Conservation (phyloP, 2,797 vertebrate species). For the Scolopax rusticola region DNA sequence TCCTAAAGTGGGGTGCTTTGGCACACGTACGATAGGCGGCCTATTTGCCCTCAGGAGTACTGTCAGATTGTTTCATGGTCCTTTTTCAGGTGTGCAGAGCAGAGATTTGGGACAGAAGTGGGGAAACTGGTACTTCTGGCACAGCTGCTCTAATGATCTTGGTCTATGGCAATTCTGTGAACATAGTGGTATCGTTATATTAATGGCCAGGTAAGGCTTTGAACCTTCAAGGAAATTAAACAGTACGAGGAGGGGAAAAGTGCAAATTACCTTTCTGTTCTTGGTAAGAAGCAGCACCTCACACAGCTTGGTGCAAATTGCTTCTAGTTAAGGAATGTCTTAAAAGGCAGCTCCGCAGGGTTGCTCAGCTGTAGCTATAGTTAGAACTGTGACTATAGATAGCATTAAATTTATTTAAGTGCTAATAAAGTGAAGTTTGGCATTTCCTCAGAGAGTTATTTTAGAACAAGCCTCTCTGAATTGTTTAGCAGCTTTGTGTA, state of each 20-base stretch:
- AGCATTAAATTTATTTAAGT: slow-evolving; percentile 56
- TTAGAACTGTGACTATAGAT: slow-evolving; percentile 57
- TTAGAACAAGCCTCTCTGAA: slow-evolving; percentile 24
- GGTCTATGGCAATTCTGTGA: neutral
- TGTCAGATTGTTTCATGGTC: neutral
- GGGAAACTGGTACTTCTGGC: neutral
- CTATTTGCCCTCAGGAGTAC: neutral
- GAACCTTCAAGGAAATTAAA: slow-evolving; percentile 52
- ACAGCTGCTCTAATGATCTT: neutral
- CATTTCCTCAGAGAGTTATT: slow-evolving; percentile 24
- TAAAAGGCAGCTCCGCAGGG: slow-evolving; percentile 48
- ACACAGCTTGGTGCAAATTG: slow-evolving; percentile 62
- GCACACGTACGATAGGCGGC: rapidly evolving
- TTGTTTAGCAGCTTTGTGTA: neutral
- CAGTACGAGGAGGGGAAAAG: neutral
- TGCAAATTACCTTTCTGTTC: neutral
- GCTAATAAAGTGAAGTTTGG: slow-evolving; percentile 48
- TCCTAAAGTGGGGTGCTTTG: neutral
- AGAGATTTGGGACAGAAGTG: neutral
- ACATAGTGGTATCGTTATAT: neutral
- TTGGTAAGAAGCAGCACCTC: slow-evolving; percentile 30
- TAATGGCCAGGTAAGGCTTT: slow-evolving; percentile 33
- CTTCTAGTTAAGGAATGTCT: slow-evolving; percentile 57
- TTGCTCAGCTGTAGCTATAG: slow-evolving; percentile 50
- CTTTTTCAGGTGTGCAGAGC: neutral